Percentiles rank a stretch among this genome's conserved stretches.
Conservation (phyloP, 2,797 vertebrate species). For the Acanthopagrus latus region DNA sequence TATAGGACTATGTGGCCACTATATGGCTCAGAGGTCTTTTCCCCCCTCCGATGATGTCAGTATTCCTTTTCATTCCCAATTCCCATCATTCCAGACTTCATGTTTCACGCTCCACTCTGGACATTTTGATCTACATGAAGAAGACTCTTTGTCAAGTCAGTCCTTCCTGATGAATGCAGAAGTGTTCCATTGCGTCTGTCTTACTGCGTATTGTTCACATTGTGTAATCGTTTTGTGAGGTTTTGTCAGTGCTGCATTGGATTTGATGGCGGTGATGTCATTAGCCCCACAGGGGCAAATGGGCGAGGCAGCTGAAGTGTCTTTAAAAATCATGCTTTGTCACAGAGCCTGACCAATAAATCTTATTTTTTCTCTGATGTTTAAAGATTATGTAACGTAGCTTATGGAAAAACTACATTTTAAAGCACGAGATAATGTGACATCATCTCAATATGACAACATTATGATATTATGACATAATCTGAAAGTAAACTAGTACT, state of each 20-base stretch:
- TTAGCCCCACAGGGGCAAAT: slow-evolving; percentile 7
- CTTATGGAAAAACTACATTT: not conserved
- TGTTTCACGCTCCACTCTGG: slow-evolving; percentile 45
- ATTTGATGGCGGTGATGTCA: slow-evolving; percentile 54
- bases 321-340: slow-evolving; percentile 31
- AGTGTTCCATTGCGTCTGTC: not conserved
- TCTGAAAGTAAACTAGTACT: not conserved
- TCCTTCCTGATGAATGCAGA: slow-evolving; percentile 12
- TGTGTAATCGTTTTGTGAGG: slow-evolving; percentile 25
- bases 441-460: not conserved
- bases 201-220: slow-evolving; percentile 36
- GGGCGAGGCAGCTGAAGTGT: slow-evolving; percentile 40
- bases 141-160: slow-evolving; percentile 45
- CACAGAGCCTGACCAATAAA: not conserved
- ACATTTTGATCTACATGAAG: slow-evolving; percentile 37
- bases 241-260: slow-evolving; percentile 46
- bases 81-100: slow-evolving; percentile 16
- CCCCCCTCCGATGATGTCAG: slow-evolving; percentile 35
- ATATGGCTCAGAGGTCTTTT: slow-evolving; percentile 34
- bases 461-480: too few relatives aligned
- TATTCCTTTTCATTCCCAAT: not conserved
- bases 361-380: not conserved
- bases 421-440: slow-evolving; percentile 6
- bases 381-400: slow-evolving; percentile 3
- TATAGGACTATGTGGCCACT: slow-evolving; percentile 29